Evolutionary conservation across 2,113 vertebrate species (phyloP), one percentile per base, ranked within the genome.

Genomic region (Salvelinus sp.): DNA sequence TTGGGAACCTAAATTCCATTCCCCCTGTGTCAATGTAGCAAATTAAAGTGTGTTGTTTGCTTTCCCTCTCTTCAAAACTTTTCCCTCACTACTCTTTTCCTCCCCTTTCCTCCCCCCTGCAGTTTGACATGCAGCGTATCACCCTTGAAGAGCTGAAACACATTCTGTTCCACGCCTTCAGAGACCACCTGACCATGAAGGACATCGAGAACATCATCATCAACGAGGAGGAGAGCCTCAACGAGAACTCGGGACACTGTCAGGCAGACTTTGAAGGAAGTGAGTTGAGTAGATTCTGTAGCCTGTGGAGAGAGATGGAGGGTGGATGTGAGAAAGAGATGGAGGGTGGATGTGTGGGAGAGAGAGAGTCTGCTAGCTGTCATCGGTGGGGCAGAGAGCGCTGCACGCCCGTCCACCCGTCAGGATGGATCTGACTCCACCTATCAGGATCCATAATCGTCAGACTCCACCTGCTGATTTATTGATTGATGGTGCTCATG

Each of bases 121-220:
- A 99, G 98, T 99, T 99, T 0, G 97, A 99, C 92, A 98, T 99
- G 98, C 98, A 99, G 86, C 93, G 94, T 85, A 96, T 99, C 93
- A 98, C 96, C 0, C 89, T 99, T 92, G 98, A 99, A 72, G 98
- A 99, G 90, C 90, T 99, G 84, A 99, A 99, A 90, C 97, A 99
- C 90, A 96, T 99, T 87, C 94, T 99, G 68, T 99, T 99, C 89
- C 97, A 98, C 0, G 97, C 98, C 84, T 99, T 99, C 92, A 96
- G 94, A 3, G 98, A 99, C 89, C 98, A 99, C 86, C 87, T 99
- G 72, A 99, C 98, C 0, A 99, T 99, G 98, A 99, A 99, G 92
- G 98, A 99, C 93, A 99, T 99, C 0, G 98, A 99, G 90, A 99
- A 98, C 93, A 99, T 99, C 91, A 99, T 99, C 89, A 97, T 96